These are phyloP conservation scores for Rhodeus uyekii DNA, from an alignment of 2,797 vertebrate genomes.

Conservation along the genomic window DNA sequence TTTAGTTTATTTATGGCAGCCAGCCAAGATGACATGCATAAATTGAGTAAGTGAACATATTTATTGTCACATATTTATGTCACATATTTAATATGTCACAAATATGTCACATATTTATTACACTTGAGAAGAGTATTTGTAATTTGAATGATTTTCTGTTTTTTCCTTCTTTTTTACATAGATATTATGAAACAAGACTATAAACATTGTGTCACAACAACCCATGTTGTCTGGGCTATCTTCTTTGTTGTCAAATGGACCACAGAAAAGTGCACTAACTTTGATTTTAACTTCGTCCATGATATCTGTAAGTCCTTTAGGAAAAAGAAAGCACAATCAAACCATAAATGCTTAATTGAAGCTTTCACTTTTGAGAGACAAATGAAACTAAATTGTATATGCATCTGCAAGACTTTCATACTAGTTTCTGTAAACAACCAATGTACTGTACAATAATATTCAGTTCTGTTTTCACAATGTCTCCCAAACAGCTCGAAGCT, in stretches of 20 bases:
- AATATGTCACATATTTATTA: neutral
- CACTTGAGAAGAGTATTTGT: neutral
- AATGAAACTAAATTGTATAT: neutral
- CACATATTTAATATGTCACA: too few relatives aligned
- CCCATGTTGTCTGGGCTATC: neutral
- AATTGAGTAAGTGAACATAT: constrained; percentile 69
- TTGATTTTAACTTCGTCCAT: rapidly evolving
- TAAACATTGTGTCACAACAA: constrained; percentile 24
- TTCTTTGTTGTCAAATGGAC: constrained; percentile 34
- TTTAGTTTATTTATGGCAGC: constrained; percentile 83
- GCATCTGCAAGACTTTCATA: neutral
- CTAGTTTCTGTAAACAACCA: neutral
- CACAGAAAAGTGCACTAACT: rapidly evolving
- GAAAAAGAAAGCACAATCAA: neutral
- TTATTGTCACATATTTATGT: neutral
- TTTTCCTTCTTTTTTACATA: neutral
- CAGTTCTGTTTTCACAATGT: neutral
- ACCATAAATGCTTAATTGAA: neutral
- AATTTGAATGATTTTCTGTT: neutral
- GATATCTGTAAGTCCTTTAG: neutral
- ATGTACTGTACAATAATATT: neutral
- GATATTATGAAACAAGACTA: neutral
- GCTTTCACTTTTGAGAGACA: neutral
- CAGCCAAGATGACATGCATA: constrained; percentile 68
- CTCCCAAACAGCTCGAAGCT: neutral